Evolutionary conservation across 2,888 invertebrate species (phyloP).

Genomic region (Eupithecia subfuscata): DNA sequence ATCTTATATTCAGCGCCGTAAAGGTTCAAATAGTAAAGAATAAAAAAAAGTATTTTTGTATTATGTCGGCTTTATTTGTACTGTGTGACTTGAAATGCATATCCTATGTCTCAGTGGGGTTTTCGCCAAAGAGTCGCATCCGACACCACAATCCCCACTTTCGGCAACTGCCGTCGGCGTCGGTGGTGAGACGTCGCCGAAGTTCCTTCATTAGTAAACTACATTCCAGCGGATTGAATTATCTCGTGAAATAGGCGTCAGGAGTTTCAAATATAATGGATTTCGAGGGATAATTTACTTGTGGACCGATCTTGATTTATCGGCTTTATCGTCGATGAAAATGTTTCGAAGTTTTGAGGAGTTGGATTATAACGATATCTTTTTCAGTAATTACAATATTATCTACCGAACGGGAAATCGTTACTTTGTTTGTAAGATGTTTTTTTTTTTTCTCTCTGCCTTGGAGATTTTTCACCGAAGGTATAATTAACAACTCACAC

Average conservation of each 20-base stretch:
- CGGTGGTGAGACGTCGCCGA: conserved; percentile 24
- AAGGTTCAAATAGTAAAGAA: too few relatives aligned
- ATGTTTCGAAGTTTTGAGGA: conserved; percentile 2
- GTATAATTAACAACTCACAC: too few relatives aligned
- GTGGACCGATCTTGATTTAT: conserved; percentile 2
- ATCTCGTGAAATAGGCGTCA: conserved; percentile 20
- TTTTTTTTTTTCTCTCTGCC: too few relatives aligned
- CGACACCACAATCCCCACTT: neutral
- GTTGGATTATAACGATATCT: neutral
- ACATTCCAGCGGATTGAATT: conserved; percentile 27
- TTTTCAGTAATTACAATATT: neutral
- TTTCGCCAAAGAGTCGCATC: conserved; percentile 11
- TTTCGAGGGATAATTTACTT: conserved; percentile 10
- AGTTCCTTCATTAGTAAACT: conserved; percentile 32
- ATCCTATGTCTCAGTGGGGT: neutral
- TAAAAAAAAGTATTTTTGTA: too few relatives aligned
- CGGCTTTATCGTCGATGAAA: conserved; percentile 3
- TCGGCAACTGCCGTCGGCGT: neutral
- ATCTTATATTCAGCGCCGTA: too few relatives aligned
- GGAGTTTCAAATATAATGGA: neutral
- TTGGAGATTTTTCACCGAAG: too few relatives aligned
- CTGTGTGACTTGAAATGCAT: too few relatives aligned
- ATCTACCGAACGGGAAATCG: too few relatives aligned
- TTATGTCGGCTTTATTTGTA: too few relatives aligned
- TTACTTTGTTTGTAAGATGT: too few relatives aligned